Base-by-base conservation (phyloP, 1,140 invertebrate species). In the Penaeus japonicus region DNA sequence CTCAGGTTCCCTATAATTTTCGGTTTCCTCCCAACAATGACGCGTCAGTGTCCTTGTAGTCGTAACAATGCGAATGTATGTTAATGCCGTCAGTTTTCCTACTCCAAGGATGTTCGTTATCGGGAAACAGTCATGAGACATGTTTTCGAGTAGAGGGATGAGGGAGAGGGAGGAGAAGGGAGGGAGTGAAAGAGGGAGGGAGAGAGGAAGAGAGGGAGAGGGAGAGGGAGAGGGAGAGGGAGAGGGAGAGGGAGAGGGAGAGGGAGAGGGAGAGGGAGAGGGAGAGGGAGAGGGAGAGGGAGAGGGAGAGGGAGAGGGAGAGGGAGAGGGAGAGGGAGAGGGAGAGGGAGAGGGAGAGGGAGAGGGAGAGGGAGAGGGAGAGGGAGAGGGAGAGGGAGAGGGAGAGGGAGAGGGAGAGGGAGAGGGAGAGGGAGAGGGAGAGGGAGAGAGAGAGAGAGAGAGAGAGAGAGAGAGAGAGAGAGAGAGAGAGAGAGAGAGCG, bases 331-430 rank as follows among this genome's bases (percentile, higher is more conserved):
- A 54, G 22, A 54, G 32, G 30, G 1, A 32, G 32, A 18, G 32
- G 35, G 83, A 24, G 10, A 47, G 57, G 22, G 47, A 53, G 24
- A 27, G 32, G 65, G 54, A 55, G 22, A 47, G 32, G 83, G 24
- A 4, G 54, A 39, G 57, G 47, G 39, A 22, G 83, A 47, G 54
- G n/a, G 62, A 55, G 47, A 35, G 75, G 24, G 39, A 53, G 39
- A 77, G 83, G n/a, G 62, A 30, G 57, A 65, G 65, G 24, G 62
- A 5, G 54, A 75, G 83, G 53, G 83, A 84, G 65, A 35, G n/a
- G 24, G 35, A n/a, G 82, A 27, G n/a, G 1, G 10, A 15, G 47
- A 47, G 47, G 15, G 47, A 47, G 47, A 47, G 47, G 12, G 39
- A 47, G 39, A 39, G 47, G 15, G 47, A 4, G 12, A 10, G 12